Percentiles rank a stretch among this genome's conserved stretches.
These are phyloP conservation scores for Sebastes taczanowskii DNA, from an alignment of 2,797 vertebrate species.

Conservation along the genomic window DNA sequence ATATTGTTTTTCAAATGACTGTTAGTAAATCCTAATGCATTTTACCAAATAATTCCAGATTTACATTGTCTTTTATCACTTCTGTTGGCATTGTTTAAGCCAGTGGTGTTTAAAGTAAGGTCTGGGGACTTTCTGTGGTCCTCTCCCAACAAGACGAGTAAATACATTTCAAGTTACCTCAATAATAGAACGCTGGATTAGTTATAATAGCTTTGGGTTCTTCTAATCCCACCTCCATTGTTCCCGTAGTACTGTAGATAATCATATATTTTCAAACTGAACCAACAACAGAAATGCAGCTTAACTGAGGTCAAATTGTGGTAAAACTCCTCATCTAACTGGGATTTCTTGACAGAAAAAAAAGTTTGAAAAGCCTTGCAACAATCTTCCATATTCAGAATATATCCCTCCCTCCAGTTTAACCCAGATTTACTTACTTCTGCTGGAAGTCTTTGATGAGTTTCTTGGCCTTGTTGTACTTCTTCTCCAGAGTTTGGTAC, in stretches of 20 bases:
- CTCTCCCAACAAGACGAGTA: neutral
- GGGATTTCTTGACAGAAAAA: neutral
- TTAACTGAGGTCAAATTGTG: neutral
- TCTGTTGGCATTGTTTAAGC: neutral
- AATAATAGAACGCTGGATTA: neutral
- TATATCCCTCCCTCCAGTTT: neutral
- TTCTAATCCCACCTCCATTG: neutral
- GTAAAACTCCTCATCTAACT: neutral
- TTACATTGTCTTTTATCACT: too few relatives aligned
- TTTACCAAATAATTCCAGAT: neutral
- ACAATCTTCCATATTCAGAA: neutral
- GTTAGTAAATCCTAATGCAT: neutral
- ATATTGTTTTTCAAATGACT: too few relatives aligned
- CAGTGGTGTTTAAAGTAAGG: neutral
- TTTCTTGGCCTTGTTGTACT: constrained; percentile 99
- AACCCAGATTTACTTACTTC: constrained; percentile 86
- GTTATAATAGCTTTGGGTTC: neutral
- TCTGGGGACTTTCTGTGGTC: neutral
- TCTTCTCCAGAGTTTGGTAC: constrained; percentile 97
- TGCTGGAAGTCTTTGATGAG: constrained; percentile 99
- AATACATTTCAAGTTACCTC: neutral
- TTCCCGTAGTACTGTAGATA: neutral
- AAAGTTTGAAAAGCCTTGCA: neutral
- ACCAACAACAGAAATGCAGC: neutral
- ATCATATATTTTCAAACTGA: neutral